Conservation (phyloP, 2,888 invertebrate genomes). For the Pimpla rufipes region DNA sequence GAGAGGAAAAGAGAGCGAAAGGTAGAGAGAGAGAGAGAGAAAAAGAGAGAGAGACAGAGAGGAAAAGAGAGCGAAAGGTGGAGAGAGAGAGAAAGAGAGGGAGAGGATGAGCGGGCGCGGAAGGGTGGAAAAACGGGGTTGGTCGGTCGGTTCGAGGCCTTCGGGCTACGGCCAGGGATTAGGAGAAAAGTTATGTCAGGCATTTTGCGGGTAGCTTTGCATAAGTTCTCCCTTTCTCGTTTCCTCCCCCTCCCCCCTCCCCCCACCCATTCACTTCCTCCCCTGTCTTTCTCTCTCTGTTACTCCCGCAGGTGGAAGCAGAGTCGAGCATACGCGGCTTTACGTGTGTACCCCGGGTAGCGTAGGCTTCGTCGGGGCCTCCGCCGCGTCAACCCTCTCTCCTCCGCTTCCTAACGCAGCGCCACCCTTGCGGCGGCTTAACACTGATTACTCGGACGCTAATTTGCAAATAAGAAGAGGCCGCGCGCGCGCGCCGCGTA, state of each 20-base stretch:
- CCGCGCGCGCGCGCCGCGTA: conserved; percentile 30
- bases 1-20: conserved; percentile 24
- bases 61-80: not conserved
- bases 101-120: conserved; percentile 45
- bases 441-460: conserved; percentile 77
- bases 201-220: conserved; percentile 83
- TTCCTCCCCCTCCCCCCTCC: conserved; percentile 53
- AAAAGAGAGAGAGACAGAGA: conserved; percentile 20
- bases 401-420: conserved; percentile 57
- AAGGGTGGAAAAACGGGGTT: conserved; percentile 64
- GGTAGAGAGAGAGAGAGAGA: conserved; percentile 20
- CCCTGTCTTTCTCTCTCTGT: conserved; percentile 42
- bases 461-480: conserved; percentile 75
- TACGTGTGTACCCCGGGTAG: conserved; percentile 1
- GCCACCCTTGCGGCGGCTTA: conserved; percentile 72
- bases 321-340: conserved; percentile 46
- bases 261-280: conserved; percentile 19
- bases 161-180: conserved; percentile 77
- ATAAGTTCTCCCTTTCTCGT: conserved; percentile 78
- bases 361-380: conserved; percentile 44
- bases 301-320: conserved; percentile 45
- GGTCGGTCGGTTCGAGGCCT: conserved; percentile 73
- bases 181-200: conserved; percentile 81
- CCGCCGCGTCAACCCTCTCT: conserved; percentile 66
- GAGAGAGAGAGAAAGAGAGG: conserved; percentile 27